Percentiles rank a stretch among this genome's conserved stretches.
These are phyloP conservation scores for Chloroceryle aenea DNA, from an alignment of 2,113 vertebrate species.

Conservation along the genomic window DNA sequence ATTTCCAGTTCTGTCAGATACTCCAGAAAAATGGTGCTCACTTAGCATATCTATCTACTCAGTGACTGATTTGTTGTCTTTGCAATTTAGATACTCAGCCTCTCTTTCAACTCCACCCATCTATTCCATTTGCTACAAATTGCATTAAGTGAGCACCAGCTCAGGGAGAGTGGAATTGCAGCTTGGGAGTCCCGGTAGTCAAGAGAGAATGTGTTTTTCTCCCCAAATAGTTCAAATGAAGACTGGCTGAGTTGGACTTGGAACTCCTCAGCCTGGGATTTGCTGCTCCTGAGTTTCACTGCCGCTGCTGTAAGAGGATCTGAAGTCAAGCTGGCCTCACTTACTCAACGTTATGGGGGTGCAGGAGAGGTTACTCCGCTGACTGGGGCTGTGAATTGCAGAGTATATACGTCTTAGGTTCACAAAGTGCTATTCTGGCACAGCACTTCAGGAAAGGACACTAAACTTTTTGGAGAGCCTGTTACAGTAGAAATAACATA, in stretches of 20 bases:
- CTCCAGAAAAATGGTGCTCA: slow-evolving; percentile 64
- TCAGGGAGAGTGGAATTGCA: slow-evolving; percentile 3
- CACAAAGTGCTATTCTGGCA: not conserved
- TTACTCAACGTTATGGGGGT: not conserved
- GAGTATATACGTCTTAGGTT: fast-evolving
- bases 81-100: slow-evolving; percentile 65
- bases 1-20: slow-evolving; percentile 73
- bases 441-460: not conserved
- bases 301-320: not conserved
- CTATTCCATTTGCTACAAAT: slow-evolving; percentile 59
- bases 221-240: not conserved
- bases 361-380: not conserved
- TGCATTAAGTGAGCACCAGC: not conserved
- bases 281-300: not conserved
- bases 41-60: slow-evolving; percentile 56
- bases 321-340: not conserved
- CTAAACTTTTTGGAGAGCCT: not conserved
- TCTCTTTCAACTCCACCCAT: slow-evolving; percentile 56
- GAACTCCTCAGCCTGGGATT: not conserved
- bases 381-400: not conserved
- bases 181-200: not conserved
- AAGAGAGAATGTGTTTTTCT: not conserved
- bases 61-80: slow-evolving; percentile 60
- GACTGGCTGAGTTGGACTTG: not conserved
- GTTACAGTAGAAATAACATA: not conserved